Conservation (phyloP, 2,888 invertebrate species). For the Stenotaenia linearis region DNA sequence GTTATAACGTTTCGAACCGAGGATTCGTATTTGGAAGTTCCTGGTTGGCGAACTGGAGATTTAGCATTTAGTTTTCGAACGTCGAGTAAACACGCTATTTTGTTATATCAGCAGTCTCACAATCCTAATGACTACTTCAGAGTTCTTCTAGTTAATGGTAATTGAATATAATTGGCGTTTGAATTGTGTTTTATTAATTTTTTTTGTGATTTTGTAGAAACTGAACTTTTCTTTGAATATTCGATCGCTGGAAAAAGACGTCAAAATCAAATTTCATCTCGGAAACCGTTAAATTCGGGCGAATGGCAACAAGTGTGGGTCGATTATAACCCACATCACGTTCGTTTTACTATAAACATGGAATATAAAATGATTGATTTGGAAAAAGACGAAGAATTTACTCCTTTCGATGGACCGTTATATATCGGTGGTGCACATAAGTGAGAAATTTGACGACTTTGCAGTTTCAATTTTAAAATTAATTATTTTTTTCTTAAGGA, state of each 20-base stretch:
- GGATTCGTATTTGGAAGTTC: slow-evolving; percentile 86
- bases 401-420: slow-evolving; percentile 81
- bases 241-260: slow-evolving; percentile 76
- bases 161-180: background rate
- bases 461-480: background rate
- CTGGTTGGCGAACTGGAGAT: slow-evolving; percentile 87
- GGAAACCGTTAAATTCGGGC: slow-evolving; percentile 76
- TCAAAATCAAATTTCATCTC: slow-evolving; percentile 74
- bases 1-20: slow-evolving; percentile 91
- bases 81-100: slow-evolving; percentile 79
- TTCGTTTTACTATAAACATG: slow-evolving; percentile 85
- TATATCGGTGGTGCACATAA: slow-evolving; percentile 88
- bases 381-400: slow-evolving; percentile 77
- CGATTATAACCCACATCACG: slow-evolving; percentile 89
- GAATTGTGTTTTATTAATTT: background rate
- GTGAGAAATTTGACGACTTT: slow-evolving; percentile 55
- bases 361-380: slow-evolving; percentile 82
- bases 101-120: slow-evolving; percentile 85
- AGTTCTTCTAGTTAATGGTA: slow-evolving; percentile 72
- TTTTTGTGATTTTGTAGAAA: background rate
- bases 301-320: slow-evolving; percentile 97
- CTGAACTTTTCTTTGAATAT: slow-evolving; percentile 61
- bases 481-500: slow-evolving; percentile 52
- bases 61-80: slow-evolving; percentile 89
- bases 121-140: slow-evolving; percentile 85